A percentile compares a stretch with the other conserved stretches of the same genome.
These are phyloP conservation scores for Leistus spinibarbis DNA, from an alignment of 2,888 invertebrate species.

Conservation along the genomic window DNA sequence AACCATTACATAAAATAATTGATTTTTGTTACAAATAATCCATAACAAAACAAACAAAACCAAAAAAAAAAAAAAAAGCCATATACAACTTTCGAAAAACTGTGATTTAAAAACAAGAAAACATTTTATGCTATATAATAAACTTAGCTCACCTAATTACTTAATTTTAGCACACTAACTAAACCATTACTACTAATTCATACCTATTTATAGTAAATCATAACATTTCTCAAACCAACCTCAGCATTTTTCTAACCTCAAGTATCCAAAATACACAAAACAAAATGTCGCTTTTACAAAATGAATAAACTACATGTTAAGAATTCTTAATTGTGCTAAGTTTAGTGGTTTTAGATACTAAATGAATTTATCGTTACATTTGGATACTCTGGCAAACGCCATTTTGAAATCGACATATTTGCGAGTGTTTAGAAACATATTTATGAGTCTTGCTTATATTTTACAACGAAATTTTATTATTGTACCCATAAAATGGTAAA, in stretches of 20 bases:
- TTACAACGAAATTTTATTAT: too few species aligned
- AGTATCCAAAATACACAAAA: background rate
- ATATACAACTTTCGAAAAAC: background rate
- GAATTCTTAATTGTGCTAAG: too few species aligned
- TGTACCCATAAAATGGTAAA: too few species aligned
- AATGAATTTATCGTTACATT: too few species aligned
- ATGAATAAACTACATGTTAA: too few species aligned
- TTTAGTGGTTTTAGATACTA: too few species aligned
- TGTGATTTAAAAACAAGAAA: background rate
- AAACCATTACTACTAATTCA: background rate
- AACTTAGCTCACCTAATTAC: background rate
- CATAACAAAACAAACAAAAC: background rate
- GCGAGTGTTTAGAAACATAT: too few species aligned
- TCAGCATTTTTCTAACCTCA: background rate
- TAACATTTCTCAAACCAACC: background rate
- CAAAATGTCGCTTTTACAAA: background rate
- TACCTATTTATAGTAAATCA: background rate
- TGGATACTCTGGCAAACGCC: too few species aligned
- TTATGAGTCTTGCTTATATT: too few species aligned
- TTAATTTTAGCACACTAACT: conserved; percentile 1
- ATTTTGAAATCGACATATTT: too few species aligned
- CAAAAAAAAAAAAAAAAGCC: background rate
- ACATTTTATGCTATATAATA: background rate
- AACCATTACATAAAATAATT: background rate
- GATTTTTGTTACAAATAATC: background rate